Evolutionary conservation across 92 coral and sea anemone genomes (phyloP).

Genomic region (Bergia sp.): DNA sequence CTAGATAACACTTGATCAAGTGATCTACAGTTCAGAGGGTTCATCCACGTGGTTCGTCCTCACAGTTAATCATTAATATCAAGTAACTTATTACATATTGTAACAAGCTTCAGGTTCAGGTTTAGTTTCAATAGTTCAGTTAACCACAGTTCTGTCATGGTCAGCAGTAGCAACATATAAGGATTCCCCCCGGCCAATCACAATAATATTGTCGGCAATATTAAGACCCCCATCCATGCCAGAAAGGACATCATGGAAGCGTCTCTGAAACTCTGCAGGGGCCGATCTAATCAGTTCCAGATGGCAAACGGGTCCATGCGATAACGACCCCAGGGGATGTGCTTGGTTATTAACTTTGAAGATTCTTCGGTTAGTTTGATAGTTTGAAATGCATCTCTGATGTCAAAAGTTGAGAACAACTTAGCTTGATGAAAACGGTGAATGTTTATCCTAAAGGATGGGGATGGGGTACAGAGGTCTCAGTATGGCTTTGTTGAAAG

Average conservation of each 20-base stretch:
- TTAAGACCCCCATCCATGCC: background rate
- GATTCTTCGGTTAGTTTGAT: conserved; percentile 39
- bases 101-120: no score
- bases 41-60: no score
- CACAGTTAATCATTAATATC: no score
- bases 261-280: background rate
- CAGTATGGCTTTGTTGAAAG: conserved; percentile 60
- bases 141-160: no score
- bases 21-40: no score
- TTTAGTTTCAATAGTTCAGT: no score
- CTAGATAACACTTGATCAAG: no score
- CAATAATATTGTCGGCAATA: no score
- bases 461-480: conserved; percentile 61
- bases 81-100: no score
- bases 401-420: conserved; percentile 43
- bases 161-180: no score
- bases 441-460: conserved; percentile 51
- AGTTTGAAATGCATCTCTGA: conserved; percentile 42
- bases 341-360: conserved; percentile 37
- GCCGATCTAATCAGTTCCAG: conserved; percentile 41
- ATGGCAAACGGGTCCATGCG: conserved; percentile 47
- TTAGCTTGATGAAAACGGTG: conserved; percentile 44
- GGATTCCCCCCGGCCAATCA: no score
- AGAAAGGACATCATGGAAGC: background rate
- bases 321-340: conserved; percentile 38